These are phyloP conservation scores for Euplagia quadripunctaria DNA, from an alignment of 2,888 invertebrate species.

Conservation along the genomic window DNA sequence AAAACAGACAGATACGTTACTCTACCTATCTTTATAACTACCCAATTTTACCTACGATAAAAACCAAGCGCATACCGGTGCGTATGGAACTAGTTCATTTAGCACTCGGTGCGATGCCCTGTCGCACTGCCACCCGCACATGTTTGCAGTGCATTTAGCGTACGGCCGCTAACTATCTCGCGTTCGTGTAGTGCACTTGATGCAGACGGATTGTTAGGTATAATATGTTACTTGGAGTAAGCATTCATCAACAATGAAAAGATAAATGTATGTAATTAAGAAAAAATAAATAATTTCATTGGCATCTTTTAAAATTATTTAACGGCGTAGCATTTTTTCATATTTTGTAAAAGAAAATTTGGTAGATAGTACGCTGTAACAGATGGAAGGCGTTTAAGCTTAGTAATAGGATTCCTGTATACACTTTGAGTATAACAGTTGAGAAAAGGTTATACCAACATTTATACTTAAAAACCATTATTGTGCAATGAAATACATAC, in stretches of 20 bases:
- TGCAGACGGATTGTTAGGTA: conserved; percentile 47
- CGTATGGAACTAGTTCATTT: conserved; percentile 81
- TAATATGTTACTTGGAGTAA: conserved; percentile 12
- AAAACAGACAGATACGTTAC: conserved; percentile 33
- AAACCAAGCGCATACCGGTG: conserved; percentile 48
- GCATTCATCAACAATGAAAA: background rate
- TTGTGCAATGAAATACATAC: too few species aligned
- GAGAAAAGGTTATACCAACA: too few species aligned
- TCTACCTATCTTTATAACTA: conserved; percentile 11
- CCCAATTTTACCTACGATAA: conserved; percentile 47
- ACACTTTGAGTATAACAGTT: too few species aligned
- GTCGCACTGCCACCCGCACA: conserved; percentile 81
- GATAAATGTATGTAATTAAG: background rate
- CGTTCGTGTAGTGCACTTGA: conserved; percentile 54
- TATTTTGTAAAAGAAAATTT: too few species aligned
- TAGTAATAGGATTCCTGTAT: too few species aligned
- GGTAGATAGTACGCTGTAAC: too few species aligned
- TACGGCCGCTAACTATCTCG: conserved; percentile 75
- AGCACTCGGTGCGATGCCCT: conserved; percentile 79
- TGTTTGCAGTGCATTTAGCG: conserved; percentile 82
- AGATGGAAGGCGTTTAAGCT: too few species aligned
- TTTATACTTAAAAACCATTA: too few species aligned
- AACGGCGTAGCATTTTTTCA: too few species aligned
- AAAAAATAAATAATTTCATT: background rate
- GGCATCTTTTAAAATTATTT: too few species aligned